phyloP scores from a whole-genome alignment of 2,888 invertebrate genomes.

The Dichetophora obliterata region DNA sequence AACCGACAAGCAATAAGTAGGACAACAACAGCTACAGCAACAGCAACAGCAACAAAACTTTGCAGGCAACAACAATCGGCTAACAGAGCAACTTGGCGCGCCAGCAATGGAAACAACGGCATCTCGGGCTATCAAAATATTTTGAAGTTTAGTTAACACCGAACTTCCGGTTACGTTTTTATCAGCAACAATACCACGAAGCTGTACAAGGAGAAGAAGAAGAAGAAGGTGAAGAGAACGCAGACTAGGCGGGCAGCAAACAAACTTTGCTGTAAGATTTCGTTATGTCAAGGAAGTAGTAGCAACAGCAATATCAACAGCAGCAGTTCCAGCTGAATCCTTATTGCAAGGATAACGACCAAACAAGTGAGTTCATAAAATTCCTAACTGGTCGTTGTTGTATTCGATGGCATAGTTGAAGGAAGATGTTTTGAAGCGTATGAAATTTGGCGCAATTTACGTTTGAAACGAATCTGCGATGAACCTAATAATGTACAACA shows the following conservation, averaged over 20 bases:
- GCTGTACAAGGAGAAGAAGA: background rate
- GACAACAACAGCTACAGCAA: background rate
- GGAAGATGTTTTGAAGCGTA: background rate
- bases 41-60: background rate
- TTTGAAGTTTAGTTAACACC: constrained; percentile 33
- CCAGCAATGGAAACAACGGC: background rate
- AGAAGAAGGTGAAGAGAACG: background rate
- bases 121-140: constrained; percentile 27
- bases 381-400: background rate
- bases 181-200: background rate
- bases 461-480: constrained; percentile 24
- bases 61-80: background rate
- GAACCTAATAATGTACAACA: constrained; percentile 35
- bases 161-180: constrained; percentile 31
- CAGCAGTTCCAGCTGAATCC: background rate
- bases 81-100: background rate
- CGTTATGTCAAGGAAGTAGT: background rate
- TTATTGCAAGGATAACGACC: constrained; percentile 21
- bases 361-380: background rate
- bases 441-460: constrained; percentile 31
- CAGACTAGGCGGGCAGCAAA: background rate
- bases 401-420: background rate
- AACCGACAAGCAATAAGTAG: background rate
- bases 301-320: background rate
- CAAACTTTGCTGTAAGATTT: background rate